Base-by-base conservation (phyloP, 1,140 invertebrate species). In the Cydia splendana region DNA sequence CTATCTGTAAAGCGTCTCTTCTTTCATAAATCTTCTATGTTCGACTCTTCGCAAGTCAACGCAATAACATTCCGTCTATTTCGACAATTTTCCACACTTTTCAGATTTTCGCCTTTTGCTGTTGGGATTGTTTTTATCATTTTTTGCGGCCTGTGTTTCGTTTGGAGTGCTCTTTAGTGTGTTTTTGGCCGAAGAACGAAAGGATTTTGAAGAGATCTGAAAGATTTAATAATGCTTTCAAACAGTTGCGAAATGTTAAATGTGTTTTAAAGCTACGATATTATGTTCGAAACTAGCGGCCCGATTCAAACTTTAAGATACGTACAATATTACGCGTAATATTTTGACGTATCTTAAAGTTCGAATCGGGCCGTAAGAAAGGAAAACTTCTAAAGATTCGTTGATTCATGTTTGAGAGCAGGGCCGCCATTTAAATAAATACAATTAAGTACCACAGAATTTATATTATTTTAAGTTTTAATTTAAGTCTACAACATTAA, bases 61-160 rank as follows among this genome's bases (percentile, higher is more conserved):
- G 28, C 28, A 67, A 62, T 24, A 62, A 62, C 20, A 2, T 12
- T n/a, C 18, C 24, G 30, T 15, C 10, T 67, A 34, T 67, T 67
- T 67, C 65, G 65, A 67, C 65, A 67, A 62, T 67, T 67, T 67
- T 67, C 65, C 65, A 30, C 65, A 30, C 24, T 67, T 38, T 38
- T 30, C 65, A 67, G 65, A 67, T 67, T 67, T 67, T 67, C 65
- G 65, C 65, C 24, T 62, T 62, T 62, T n/a, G 13, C 65, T 67
- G 13, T 67, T n/a, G 65, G 28, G 30, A 67, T 38, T 38, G 24
- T 67, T 65, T 65, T 10, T 34, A 9, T 12, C 4, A 34, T 34
- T 30, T 62, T 67, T 67, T 67, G 30, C 6, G 65, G 28, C 10
- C 2, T 1, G 10, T 67, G 65, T 34, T 67, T 67, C 24, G 65